Percentiles rank a stretch among this genome's conserved stretches.
Conservation (phyloP, 2,888 invertebrate species). For the Hipparchia semele region DNA sequence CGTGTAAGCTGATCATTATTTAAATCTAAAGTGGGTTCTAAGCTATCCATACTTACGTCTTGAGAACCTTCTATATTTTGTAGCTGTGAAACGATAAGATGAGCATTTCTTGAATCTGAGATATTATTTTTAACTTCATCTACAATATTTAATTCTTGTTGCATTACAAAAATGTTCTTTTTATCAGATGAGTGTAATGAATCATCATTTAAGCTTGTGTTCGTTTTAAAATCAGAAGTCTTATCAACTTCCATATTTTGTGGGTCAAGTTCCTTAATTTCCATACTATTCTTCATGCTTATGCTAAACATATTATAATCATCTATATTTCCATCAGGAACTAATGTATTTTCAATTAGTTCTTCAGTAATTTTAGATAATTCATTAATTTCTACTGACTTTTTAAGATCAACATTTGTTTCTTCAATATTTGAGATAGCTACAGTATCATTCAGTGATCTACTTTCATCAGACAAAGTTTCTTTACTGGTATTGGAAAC, state of each 20-base stretch:
- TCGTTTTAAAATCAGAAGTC: neutral
- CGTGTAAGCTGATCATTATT: neutral
- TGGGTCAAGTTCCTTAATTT: neutral
- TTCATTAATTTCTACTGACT: neutral
- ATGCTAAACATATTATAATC: neutral
- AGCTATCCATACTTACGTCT: slow-evolving; percentile 11
- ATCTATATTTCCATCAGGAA: neutral
- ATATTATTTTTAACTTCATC: neutral
- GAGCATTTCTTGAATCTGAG: neutral
- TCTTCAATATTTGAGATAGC: neutral
- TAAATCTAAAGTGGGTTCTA: neutral
- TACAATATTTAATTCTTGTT: neutral
- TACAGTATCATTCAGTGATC: neutral
- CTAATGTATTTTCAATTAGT: neutral
- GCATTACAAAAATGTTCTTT: neutral
- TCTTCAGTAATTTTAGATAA: neutral
- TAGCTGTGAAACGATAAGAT: neutral
- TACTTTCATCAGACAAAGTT: neutral
- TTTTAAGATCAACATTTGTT: neutral
- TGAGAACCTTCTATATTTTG: neutral
- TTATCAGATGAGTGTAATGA: neutral
- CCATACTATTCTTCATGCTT: neutral
- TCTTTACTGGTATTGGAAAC: slow-evolving; percentile 4
- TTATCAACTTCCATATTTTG: neutral
- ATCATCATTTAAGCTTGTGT: neutral